Evolutionary conservation across 2,888 invertebrate species (phyloP).

Genomic region (Carabus problematicus): DNA sequence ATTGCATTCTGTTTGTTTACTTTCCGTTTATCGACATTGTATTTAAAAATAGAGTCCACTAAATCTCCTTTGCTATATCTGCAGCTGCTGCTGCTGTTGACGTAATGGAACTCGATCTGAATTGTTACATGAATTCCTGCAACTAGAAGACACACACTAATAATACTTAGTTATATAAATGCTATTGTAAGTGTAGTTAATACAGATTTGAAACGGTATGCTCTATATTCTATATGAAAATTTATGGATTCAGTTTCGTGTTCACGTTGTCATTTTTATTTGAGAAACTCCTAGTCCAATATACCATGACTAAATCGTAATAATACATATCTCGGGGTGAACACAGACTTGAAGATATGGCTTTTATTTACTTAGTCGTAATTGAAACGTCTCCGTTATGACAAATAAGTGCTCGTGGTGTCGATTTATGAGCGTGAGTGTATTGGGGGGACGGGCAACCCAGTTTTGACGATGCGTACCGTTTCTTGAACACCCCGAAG

Average conservation of each 20-base stretch:
- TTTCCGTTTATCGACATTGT: constrained; percentile 23
- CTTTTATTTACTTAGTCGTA: constrained; percentile 14
- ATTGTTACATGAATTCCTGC: neutral
- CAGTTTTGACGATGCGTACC: constrained; percentile 20
- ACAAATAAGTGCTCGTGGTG: constrained; percentile 15
- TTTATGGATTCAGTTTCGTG: neutral
- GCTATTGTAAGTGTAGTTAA: constrained; percentile 8
- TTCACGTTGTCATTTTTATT: neutral
- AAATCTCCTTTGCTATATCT: neutral
- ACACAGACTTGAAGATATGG: too few species aligned
- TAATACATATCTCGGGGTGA: neutral
- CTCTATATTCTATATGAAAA: neutral
- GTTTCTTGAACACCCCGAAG: neutral
- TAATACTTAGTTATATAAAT: neutral
- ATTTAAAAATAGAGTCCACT: constrained; percentile 8
- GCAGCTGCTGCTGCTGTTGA: constrained; percentile 1
- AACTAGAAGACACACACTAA: neutral
- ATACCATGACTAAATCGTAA: constrained; percentile 4
- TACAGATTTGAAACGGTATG: neutral
- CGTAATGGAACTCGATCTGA: neutral
- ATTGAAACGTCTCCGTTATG: constrained; percentile 28
- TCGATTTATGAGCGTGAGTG: constrained; percentile 18
- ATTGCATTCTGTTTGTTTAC: constrained; percentile 19
- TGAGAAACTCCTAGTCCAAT: neutral
- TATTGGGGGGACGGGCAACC: constrained; percentile 26